These are phyloP conservation scores for Alviniconcha marisindica DNA, from an alignment of 1,140 invertebrate genomes.

Conservation along the genomic window DNA sequence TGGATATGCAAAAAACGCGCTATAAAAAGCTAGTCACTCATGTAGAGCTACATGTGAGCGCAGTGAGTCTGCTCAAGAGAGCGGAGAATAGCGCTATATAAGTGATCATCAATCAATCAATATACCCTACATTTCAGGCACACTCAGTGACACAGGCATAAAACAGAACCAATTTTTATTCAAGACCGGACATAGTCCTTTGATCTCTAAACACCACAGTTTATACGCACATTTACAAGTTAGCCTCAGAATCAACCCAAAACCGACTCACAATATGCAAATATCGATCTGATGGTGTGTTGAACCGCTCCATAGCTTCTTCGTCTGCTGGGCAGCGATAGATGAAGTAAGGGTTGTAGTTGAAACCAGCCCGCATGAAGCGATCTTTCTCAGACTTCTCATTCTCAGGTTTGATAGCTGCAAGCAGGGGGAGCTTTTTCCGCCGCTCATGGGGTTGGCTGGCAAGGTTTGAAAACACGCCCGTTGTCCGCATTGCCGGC, in stretches of 20 bases:
- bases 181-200: too few relatives aligned
- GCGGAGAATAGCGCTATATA: too few relatives aligned
- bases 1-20: too few relatives aligned
- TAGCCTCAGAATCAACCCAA: background rate
- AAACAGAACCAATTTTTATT: too few relatives aligned
- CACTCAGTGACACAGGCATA: too few relatives aligned
- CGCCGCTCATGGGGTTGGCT: slow-evolving; percentile 42
- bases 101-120: too few relatives aligned
- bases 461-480: background rate
- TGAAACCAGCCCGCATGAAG: slow-evolving; percentile 61
- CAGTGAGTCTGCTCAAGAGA: too few relatives aligned
- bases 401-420: slow-evolving; percentile 65
- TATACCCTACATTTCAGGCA: too few relatives aligned
- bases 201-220: too few relatives aligned
- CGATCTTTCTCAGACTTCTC: slow-evolving; percentile 60
- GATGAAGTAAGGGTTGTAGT: slow-evolving; percentile 64
- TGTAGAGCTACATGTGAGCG: too few relatives aligned
- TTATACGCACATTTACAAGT: too few relatives aligned
- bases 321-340: slow-evolving; percentile 57
- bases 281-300: slow-evolving; percentile 60
- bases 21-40: too few relatives aligned
- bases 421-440: slow-evolving; percentile 60
- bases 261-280: slow-evolving; percentile 52
- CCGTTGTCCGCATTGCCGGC: background rate
- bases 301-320: slow-evolving; percentile 54